A percentile compares a stretch with the other conserved stretches of the same genome.
These are phyloP conservation scores for Heteromormyrus szaboi DNA, from an alignment of 2,797 vertebrate genomes.

Conservation along the genomic window DNA sequence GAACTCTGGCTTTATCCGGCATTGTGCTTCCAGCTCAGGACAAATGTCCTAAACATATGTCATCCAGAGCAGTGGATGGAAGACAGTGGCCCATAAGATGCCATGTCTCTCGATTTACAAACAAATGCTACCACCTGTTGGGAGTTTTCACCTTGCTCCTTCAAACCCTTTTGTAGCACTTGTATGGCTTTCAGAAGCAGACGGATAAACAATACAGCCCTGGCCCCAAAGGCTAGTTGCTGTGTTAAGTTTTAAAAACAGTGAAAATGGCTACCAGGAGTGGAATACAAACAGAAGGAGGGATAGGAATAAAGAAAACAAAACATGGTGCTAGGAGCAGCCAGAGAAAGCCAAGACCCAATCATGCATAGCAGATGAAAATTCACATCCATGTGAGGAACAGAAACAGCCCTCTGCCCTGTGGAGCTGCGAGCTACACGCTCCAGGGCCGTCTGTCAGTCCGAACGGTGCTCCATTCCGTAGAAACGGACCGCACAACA, in stretches of 20 bases:
- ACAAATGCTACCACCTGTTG: neutral
- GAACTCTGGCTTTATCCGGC: neutral
- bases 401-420: neutral
- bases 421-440: neutral
- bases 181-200: neutral
- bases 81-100: neutral
- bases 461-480: neutral
- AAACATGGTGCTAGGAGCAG: neutral
- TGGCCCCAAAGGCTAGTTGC: neutral
- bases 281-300: neutral
- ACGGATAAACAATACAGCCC: neutral
- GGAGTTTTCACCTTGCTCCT: neutral
- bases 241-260: neutral
- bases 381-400: neutral
- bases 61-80: neutral
- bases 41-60: neutral
- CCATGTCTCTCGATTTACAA: neutral
- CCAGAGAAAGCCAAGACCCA: neutral
- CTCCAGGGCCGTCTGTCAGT: neutral
- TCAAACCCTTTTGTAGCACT: neutral
- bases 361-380: neutral
- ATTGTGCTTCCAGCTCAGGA: neutral
- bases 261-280: neutral
- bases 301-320: neutral
- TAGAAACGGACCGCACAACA: neutral